Conservation (phyloP, 2,888 invertebrate species). For the Drosophila greeni region DNA sequence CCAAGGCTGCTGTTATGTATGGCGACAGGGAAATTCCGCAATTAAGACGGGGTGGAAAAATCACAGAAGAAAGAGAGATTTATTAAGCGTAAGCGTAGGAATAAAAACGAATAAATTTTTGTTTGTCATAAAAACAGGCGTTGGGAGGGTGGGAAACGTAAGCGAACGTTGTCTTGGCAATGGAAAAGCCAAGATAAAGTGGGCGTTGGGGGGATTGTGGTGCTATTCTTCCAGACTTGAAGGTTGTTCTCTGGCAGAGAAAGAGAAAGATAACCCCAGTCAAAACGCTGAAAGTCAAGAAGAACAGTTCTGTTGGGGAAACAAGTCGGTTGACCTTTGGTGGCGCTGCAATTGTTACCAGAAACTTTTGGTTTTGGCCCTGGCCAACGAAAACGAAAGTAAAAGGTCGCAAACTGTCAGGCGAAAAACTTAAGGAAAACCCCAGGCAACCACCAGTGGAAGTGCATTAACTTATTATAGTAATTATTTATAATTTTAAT, state of each 20-base stretch:
- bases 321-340: slow-evolving; percentile 45
- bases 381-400: slow-evolving; percentile 34
- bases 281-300: slow-evolving; percentile 37
- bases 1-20: slow-evolving; percentile 9
- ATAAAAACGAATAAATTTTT: slow-evolving; percentile 52
- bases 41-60: slow-evolving; percentile 20
- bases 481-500: slow-evolving; percentile 5
- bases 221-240: slow-evolving; percentile 9
- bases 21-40: slow-evolving; percentile 35
- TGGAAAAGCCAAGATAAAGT: slow-evolving; percentile 32
- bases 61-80: slow-evolving; percentile 39
- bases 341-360: slow-evolving; percentile 27
- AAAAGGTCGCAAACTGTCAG: slow-evolving; percentile 40
- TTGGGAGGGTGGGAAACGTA: background rate
- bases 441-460: background rate
- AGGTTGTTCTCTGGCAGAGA: slow-evolving; percentile 17
- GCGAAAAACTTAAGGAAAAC: background rate
- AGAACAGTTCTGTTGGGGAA: slow-evolving; percentile 18
- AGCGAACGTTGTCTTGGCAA: slow-evolving; percentile 53
- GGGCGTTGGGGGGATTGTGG: background rate
- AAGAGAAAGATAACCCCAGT: slow-evolving; percentile 16
- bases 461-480: slow-evolving; percentile 3
- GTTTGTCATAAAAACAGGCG: slow-evolving; percentile 35
- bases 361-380: slow-evolving; percentile 33
- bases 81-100: slow-evolving; percentile 48